A percentile compares a stretch with the other conserved stretches of the same genome.
Evolutionary conservation across 2,888 invertebrate genomes (phyloP).

Genomic region (Tachina grossa): DNA sequence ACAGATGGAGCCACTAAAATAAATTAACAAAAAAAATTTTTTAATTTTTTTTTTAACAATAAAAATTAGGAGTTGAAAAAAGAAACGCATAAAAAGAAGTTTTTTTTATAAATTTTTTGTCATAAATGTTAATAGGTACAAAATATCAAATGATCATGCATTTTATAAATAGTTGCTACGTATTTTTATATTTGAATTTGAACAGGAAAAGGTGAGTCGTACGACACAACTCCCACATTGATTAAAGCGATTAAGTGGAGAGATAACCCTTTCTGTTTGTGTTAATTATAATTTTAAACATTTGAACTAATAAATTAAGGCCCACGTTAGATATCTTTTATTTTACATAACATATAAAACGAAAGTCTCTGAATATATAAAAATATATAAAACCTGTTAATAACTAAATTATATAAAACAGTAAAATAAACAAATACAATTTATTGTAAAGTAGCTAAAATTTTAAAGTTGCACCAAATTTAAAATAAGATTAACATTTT

Average conservation of each 20-base stretch:
- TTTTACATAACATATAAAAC: not conserved
- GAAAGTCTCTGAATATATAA: not conserved
- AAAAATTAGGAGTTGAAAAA: not conserved
- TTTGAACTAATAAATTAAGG: not conserved
- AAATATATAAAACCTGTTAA: not conserved
- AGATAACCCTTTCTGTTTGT: constrained; percentile 16
- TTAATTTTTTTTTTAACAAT: not conserved
- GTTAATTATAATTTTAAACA: not conserved
- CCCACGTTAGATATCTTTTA: not conserved
- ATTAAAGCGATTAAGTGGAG: not conserved
- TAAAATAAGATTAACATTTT: no score
- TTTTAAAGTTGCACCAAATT: not conserved
- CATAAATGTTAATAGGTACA: no score
- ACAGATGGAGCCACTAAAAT: constrained; percentile 45
- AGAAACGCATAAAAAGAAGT: not conserved
- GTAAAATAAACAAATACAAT: no score
- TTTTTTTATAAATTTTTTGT: not conserved
- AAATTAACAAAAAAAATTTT: not conserved
- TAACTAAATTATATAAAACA: not conserved
- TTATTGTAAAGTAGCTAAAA: not conserved
- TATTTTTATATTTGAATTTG: not conserved
- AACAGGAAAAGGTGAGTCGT: constrained; percentile 46
- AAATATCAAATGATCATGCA: no score
- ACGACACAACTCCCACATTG: constrained; percentile 40
- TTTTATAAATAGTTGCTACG: no score